Evolutionary conservation across 2,113 vertebrate species (phyloP).

Genomic region (Psephotus haematonotus): DNA sequence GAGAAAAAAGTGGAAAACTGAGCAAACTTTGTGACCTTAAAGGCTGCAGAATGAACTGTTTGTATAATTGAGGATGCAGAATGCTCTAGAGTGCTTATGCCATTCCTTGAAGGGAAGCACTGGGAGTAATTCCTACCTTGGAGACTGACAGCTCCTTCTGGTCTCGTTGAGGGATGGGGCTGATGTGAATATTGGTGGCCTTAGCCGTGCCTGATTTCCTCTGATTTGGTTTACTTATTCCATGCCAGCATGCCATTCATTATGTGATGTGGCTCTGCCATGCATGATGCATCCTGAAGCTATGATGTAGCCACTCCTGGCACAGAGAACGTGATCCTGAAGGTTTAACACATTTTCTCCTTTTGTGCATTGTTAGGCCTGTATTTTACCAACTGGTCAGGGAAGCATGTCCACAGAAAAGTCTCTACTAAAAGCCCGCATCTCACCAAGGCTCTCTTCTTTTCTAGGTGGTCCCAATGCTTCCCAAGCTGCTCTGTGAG

Average conservation of each 20-base stretch:
- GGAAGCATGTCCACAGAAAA: background rate
- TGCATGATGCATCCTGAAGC: background rate
- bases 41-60: background rate
- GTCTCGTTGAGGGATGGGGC: background rate
- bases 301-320: background rate
- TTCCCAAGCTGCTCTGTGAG: slow-evolving; percentile 92
- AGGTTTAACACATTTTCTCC: background rate
- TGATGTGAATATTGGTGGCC: background rate
- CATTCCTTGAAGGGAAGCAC: rapidly evolving
- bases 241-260: rapidly evolving
- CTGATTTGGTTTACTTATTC: background rate
- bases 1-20: background rate
- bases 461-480: slow-evolving; percentile 92
- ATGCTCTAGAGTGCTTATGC: background rate
- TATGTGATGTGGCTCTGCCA: background rate
- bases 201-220: background rate
- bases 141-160: background rate
- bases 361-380: background rate
- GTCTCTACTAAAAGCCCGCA: background rate
- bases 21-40: background rate
- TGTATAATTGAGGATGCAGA: background rate
- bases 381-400: background rate
- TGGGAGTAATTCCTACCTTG: background rate
- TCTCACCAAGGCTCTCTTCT: background rate
- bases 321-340: background rate